phyloP scores from a whole-genome alignment of 1,140 invertebrate genomes.

The Brachionus paranguensis region DNA sequence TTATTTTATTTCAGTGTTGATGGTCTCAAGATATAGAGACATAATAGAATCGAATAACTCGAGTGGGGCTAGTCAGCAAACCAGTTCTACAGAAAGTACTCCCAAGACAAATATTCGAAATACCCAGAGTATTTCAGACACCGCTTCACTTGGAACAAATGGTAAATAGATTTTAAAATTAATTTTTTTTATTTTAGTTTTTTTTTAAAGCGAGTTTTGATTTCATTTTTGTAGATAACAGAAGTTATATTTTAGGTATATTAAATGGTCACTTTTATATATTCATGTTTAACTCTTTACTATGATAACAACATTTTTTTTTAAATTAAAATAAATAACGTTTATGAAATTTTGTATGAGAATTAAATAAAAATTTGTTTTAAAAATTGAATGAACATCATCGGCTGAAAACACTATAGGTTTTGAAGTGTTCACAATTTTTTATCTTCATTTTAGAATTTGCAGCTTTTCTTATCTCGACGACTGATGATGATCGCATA shows the following conservation, averaged over 20 bases:
- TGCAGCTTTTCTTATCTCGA: too few relatives aligned
- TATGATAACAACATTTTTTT: not conserved
- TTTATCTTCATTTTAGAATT: too few relatives aligned
- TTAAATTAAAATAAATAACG: not conserved
- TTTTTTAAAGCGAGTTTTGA: not conserved
- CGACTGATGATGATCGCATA: too few relatives aligned
- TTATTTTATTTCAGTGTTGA: conserved; percentile 97
- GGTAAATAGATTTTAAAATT: not conserved
- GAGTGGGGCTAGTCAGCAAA: conserved; percentile 41
- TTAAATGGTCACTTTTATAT: not conserved
- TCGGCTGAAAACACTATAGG: too few relatives aligned
- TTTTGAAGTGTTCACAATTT: too few relatives aligned
- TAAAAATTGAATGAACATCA: not conserved
- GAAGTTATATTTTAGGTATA: not conserved
- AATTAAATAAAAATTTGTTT: not conserved
- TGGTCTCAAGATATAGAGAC: conserved; percentile 98
- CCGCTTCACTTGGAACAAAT: not conserved
- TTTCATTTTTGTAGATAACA: conserved; percentile 15
- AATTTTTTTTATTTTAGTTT: not conserved
- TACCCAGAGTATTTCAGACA: not conserved
- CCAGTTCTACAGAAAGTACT: conserved; percentile 43
- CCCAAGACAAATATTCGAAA: not conserved
- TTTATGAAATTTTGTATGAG: too few relatives aligned
- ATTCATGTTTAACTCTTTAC: not conserved
- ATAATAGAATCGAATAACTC: conserved; percentile 77